Conservation (phyloP, 2,113 vertebrate species). For the Stictonetta naevosa region DNA sequence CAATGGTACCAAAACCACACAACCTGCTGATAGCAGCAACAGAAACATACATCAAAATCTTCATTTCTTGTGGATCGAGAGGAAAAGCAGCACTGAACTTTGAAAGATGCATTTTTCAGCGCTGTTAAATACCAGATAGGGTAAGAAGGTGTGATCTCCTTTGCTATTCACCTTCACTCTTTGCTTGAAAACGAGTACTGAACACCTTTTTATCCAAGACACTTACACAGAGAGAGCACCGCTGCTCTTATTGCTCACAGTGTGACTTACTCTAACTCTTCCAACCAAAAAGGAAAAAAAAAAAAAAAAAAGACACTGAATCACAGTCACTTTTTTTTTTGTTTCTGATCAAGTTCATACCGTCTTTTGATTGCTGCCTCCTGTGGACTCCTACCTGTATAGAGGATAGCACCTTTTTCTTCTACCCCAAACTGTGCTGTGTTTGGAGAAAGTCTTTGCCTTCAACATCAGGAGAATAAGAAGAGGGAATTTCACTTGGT, state of each 20-base stretch:
- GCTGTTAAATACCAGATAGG: not conserved
- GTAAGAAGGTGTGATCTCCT: not conserved
- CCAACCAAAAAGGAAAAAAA: not conserved
- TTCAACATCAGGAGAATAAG: not conserved
- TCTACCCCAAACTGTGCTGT: not conserved
- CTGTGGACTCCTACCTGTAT: not conserved
- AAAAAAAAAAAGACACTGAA: not conserved
- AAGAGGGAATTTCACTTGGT: not conserved
- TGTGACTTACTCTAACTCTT: not conserved
- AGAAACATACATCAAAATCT: not conserved
- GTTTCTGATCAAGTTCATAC: not conserved
- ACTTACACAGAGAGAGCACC: not conserved
- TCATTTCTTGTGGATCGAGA: not conserved
- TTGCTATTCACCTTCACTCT: not conserved
- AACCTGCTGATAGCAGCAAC: not conserved
- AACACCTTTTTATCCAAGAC: not conserved
- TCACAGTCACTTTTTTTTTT: not conserved
- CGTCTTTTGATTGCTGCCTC: not conserved
- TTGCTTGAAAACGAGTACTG: not conserved
- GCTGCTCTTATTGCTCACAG: not conserved
- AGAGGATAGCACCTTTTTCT: not conserved
- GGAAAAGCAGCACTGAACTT: not conserved
- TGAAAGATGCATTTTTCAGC: not conserved
- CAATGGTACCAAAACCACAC: not conserved
- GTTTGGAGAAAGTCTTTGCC: conserved; percentile 1